Percentiles rank a stretch among this genome's conserved stretches.
Evolutionary conservation across 92 coral and sea anemone species (phyloP).

Genomic region (Parazoanthus swiftii): DNA sequence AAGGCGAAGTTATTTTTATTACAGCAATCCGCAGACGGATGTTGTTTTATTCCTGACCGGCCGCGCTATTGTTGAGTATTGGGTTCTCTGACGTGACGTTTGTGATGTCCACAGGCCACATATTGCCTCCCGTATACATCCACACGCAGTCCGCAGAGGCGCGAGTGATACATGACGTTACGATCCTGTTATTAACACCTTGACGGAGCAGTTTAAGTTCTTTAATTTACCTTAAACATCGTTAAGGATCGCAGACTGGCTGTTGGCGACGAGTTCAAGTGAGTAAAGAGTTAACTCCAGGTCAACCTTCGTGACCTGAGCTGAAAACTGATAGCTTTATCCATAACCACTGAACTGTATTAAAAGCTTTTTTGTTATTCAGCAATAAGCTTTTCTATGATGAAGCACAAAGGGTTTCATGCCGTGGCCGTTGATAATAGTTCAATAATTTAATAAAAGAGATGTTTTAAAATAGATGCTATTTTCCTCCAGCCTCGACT

Average conservation of each 20-base stretch:
- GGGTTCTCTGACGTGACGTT: background rate
- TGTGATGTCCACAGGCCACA: background rate
- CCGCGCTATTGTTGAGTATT: constrained; percentile 5
- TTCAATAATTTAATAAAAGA: too few relatives aligned
- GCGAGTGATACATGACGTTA: background rate
- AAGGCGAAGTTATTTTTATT: background rate
- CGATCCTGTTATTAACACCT: background rate
- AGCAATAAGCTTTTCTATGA: too few relatives aligned
- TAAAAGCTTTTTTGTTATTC: background rate
- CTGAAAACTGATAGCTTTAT: background rate
- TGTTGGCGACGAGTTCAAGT: background rate
- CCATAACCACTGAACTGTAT: background rate
- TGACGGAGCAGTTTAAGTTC: background rate
- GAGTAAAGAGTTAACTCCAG: background rate
- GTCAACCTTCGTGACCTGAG: constrained; percentile 14
- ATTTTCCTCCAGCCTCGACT: too few relatives aligned
- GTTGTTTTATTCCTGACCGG: constrained; percentile 16
- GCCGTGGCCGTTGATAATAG: too few relatives aligned
- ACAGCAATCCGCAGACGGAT: background rate
- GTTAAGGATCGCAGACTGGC: background rate
- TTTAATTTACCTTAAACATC: too few relatives aligned
- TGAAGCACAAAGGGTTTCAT: too few relatives aligned
- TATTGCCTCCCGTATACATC: background rate
- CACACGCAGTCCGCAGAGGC: background rate
- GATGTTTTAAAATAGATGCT: too few relatives aligned